A percentile compares a stretch with the other conserved stretches of the same genome.
Conservation (phyloP, 2,888 invertebrate species). For the Lycia hirtaria region DNA sequence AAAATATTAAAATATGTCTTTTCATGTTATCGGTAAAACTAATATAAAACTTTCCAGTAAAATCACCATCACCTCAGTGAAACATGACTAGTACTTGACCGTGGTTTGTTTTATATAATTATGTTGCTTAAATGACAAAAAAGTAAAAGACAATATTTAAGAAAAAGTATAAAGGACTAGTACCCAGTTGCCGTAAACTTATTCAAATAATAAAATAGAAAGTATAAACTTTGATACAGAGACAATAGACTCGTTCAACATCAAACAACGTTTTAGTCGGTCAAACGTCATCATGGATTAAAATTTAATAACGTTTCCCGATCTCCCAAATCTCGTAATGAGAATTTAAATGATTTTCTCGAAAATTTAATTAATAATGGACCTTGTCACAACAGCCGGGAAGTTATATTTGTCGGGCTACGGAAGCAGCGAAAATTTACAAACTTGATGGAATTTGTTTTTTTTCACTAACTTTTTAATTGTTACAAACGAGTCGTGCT, state of each 20-base stretch:
- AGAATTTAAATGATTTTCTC: slow-evolving; percentile 1
- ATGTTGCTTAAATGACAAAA: no score
- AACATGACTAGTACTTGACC: no score
- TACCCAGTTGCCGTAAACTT: no score
- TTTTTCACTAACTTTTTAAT: slow-evolving; percentile 24
- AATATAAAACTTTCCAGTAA: no score
- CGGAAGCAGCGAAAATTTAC: slow-evolving; percentile 12
- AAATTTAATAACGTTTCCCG: neutral
- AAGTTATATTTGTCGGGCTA: slow-evolving; percentile 18
- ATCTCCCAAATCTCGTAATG: neutral
- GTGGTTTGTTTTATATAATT: no score
- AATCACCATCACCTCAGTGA: no score
- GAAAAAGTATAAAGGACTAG: no score
- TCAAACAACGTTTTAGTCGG: neutral
- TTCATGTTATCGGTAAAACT: no score
- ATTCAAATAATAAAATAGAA: no score
- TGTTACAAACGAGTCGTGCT: slow-evolving; percentile 13
- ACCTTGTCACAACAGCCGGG: slow-evolving; percentile 6
- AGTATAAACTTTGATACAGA: no score
- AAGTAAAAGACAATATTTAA: no score
- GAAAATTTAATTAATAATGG: neutral
- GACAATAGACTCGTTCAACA: neutral
- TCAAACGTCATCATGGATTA: neutral
- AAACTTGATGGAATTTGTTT: slow-evolving; percentile 17
- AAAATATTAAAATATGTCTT: no score